Evolutionary conservation across 2,888 invertebrate species (phyloP), one percentile per base, ranked within the genome.

Genomic region (Lamellibrachia satsuma): DNA sequence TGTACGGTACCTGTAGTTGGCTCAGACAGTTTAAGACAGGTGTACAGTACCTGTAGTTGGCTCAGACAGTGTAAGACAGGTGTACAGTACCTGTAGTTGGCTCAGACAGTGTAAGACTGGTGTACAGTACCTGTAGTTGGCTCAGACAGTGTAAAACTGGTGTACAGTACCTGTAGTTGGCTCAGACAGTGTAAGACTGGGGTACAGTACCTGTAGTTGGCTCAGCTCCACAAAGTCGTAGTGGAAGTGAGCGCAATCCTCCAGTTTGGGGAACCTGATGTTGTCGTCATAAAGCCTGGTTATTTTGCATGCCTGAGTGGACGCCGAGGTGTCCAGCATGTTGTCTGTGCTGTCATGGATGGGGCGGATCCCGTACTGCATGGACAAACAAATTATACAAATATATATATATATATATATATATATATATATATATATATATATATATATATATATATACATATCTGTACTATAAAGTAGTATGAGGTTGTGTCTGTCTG

Each of bases 211-310:
- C 97, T 97, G 97, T 92, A 97, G 97, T 0, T 98, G 98, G n/a
- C 98, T 98, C 94, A 99, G 97, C 94, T 98, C 98, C 39, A 99
- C 99, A 94, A 98, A 97, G 96, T 99, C 99, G 97, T 99, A 99
- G 97, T 99, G 99, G 97, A 99, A 99, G 96, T 99, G 99, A 7
- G 99, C 99, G 97, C 99, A 99, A 96, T 99, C 99, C 96, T 99
- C 99, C 93, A 99, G 97, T 96, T 98, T 98, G 92, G 98, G 98
- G 97, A 98, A 98, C 93, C 98, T 97, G 94, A 97, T 95, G 90
- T 95, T 95, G 52, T 95, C 95, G 94, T 95, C 95, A 60, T 95
- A 94, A 91, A 95, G 93, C 92, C 95, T 95, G 91, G 96, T 96
- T 93, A 97, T 94, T 94, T 97, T 96, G 22, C 75, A 22, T 15